Percentiles rank a stretch among this genome's conserved stretches.
These are phyloP conservation scores for Phoebastria nigripes DNA, from an alignment of 2,797 vertebrate genomes.

Conservation along the genomic window DNA sequence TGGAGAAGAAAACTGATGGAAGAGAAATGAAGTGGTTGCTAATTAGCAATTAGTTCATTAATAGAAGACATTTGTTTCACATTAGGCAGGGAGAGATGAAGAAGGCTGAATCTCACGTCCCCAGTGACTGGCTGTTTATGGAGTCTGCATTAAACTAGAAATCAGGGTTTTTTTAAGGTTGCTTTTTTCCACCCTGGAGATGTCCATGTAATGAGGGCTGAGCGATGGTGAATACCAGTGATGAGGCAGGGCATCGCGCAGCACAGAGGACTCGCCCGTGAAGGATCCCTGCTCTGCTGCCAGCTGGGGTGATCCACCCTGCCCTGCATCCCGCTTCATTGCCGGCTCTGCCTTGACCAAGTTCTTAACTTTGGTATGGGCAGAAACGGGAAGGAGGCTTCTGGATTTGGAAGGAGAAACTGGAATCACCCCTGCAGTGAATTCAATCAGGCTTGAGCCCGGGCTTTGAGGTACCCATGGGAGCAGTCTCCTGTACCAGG, in stretches of 20 bases:
- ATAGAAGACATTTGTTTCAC: slow-evolving; percentile 3
- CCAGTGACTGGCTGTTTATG: not conserved
- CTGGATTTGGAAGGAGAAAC: not conserved
- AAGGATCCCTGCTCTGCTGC: not conserved
- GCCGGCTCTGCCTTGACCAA: not conserved
- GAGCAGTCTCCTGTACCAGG: not conserved
- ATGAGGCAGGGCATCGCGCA: accelerated
- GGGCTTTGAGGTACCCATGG: accelerated
- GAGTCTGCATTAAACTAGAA: not conserved
- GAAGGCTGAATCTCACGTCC: not conserved
- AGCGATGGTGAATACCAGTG: not conserved
- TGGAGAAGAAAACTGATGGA: not conserved
- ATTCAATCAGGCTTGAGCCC: not conserved
- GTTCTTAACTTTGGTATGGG: not conserved
- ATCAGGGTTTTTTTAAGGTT: not conserved
- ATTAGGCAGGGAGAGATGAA: not conserved
- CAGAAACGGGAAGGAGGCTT: not conserved
- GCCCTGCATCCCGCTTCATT: accelerated
- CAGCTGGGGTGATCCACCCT: not conserved
- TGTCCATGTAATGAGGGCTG: not conserved
- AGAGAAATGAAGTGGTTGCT: not conserved
- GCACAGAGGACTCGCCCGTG: not conserved
- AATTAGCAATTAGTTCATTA: slow-evolving; percentile 37
- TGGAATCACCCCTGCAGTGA: not conserved
- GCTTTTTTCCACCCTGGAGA: not conserved